Evolutionary conservation across 2,797 vertebrate genomes (phyloP).

Genomic region (Bradypodion ventrale): DNA sequence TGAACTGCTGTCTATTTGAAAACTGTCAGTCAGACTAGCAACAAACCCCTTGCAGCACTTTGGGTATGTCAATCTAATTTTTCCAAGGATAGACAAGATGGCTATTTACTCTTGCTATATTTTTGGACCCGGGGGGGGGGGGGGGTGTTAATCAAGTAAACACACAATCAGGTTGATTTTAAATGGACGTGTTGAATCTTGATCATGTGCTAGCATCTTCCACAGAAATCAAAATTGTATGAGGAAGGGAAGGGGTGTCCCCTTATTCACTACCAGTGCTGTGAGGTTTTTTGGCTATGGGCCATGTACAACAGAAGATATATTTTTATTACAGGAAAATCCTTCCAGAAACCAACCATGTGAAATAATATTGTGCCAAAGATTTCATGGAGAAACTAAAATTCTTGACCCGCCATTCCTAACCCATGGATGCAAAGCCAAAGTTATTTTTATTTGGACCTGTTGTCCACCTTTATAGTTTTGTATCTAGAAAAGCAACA

Average conservation of each 20-base stretch:
- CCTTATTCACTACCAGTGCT: background rate
- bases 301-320: background rate
- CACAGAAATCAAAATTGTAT: slow-evolving; percentile 47
- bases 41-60: slow-evolving; percentile 71
- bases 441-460: background rate
- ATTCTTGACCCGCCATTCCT: background rate
- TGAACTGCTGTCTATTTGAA: slow-evolving; percentile 63
- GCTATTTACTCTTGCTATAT: slow-evolving; percentile 68
- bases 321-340: background rate
- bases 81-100: slow-evolving; percentile 63
- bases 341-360: background rate
- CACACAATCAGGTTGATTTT: slow-evolving; percentile 39
- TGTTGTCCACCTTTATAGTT: background rate
- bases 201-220: slow-evolving; percentile 52
- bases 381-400: background rate
- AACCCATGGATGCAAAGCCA: background rate
- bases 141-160: slow-evolving; percentile 53
- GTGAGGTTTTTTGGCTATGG: background rate
- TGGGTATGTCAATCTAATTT: slow-evolving; percentile 71
- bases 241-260: background rate
- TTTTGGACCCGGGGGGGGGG: slow-evolving; percentile 57
- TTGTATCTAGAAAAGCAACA: background rate
- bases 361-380: background rate
- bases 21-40: slow-evolving; percentile 70
- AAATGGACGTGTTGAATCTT: slow-evolving; percentile 25